A percentile compares a stretch with the other conserved stretches of the same genome.
phyloP scores from a whole-genome alignment of 2,113 vertebrate species.

The Ploceus nigricollis region DNA sequence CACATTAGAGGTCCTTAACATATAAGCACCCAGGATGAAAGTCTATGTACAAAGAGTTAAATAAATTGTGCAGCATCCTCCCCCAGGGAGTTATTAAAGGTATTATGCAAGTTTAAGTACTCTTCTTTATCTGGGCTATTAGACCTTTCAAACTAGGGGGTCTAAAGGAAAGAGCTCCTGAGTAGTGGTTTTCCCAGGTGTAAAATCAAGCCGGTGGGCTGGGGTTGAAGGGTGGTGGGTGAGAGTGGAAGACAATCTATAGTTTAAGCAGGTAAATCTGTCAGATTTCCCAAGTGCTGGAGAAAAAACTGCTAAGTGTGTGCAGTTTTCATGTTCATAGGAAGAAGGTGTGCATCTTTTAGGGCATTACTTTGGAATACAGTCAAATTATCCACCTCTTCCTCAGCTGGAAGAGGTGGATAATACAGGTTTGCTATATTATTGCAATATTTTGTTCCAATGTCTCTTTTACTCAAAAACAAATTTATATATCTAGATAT shows the following conservation, averaged over 20 bases:
- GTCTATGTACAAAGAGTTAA: constrained; percentile 63
- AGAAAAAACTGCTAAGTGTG: not conserved
- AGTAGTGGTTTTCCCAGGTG: constrained; percentile 53
- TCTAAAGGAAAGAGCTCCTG: constrained; percentile 44
- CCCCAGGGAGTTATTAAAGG: constrained; percentile 50
- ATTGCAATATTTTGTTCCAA: not conserved
- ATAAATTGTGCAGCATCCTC: constrained; percentile 42
- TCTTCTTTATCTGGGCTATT: constrained; percentile 59
- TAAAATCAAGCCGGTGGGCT: not conserved
- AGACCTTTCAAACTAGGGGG: constrained; percentile 50
- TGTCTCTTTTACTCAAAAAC: too few species aligned
- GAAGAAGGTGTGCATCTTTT: not conserved
- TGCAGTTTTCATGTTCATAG: not conserved
- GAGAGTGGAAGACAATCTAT: not conserved
- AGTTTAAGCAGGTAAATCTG: not conserved
- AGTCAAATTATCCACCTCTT: not conserved
- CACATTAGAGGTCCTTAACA: constrained; percentile 59
- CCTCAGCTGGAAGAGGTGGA: not conserved
- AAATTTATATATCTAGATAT: too few species aligned
- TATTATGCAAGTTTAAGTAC: constrained; percentile 65
- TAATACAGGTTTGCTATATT: not conserved
- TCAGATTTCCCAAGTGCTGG: not conserved
- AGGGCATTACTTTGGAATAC: not conserved
- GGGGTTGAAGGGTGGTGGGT: not conserved
- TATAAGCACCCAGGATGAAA: constrained; percentile 56